Conservation (phyloP, 1,140 invertebrate species). For the Drosophila kohkoa region DNA sequence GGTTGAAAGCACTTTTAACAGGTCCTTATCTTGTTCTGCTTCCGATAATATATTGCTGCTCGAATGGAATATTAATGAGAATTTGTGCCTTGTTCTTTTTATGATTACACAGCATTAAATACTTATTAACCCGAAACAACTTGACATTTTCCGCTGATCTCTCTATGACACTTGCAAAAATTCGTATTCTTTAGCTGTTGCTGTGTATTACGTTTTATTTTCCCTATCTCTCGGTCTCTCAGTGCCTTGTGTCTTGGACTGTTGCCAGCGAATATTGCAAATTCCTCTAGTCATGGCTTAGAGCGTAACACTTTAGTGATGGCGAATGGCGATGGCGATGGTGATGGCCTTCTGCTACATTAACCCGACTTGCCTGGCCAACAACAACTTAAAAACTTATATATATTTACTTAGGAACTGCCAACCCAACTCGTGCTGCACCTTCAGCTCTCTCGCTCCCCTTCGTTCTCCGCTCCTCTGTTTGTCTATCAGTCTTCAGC, state of each 20-base stretch:
- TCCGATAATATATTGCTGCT: background rate
- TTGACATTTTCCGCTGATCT: conserved; percentile 8
- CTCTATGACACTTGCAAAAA: conserved; percentile 34
- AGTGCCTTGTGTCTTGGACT: background rate
- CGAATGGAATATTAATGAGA: conserved; percentile 28
- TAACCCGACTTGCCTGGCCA: conserved; percentile 50
- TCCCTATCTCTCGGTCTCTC: background rate
- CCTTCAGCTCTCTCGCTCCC: conserved; percentile 21
- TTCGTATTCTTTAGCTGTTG: background rate
- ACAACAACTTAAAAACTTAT: conserved; percentile 46
- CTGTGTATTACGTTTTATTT: background rate
- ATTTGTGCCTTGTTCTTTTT: background rate
- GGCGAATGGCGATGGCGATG: conserved; percentile 22
- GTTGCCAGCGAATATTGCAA: conserved; percentile 37
- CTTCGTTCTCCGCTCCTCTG: background rate
- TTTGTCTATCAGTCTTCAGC: background rate
- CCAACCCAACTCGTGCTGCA: conserved; percentile 16
- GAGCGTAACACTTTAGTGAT: conserved; percentile 54
- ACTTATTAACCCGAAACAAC: conserved; percentile 15
- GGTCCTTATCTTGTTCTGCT: background rate
- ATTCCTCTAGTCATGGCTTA: conserved; percentile 67
- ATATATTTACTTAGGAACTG: conserved; percentile 69
- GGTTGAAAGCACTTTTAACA: background rate
- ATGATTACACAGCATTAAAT: conserved; percentile 21
- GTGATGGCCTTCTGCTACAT: conserved; percentile 59